Base-by-base conservation (phyloP, 2,797 vertebrate genomes). In the Bovichtus variegatus region DNA sequence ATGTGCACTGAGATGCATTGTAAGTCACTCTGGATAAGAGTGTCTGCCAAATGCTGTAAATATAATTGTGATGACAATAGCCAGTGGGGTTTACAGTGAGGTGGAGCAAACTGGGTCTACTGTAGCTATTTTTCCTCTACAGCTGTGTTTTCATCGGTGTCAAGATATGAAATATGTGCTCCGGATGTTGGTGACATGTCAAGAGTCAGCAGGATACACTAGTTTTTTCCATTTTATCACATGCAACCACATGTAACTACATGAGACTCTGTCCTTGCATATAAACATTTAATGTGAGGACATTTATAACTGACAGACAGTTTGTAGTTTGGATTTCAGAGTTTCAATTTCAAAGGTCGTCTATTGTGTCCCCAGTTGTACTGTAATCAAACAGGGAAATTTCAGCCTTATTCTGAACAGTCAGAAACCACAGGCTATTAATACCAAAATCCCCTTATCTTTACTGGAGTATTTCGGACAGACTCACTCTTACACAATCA, bases 51-150 rank as follows among this genome's bases (percentile, higher is more conserved):
- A 43, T 63, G 47, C 25, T 61, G 55, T 74, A 70, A 64, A 49
- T 74, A 31, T 71, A 74, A 64, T 68, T 76, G 76, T 72, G 51
- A 59, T 68, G 73, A 75, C 66, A 65, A 41, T 63, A 43, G 72
- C 54, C 77, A 63, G 31, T 58, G 61, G 78, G 72, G 72, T 74
- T 77, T 60, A 69, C 44, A 67, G 66, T 18, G 38, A 57, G 65
- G 36, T 7, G n/a, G 57, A 46, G 50, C 38, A 49, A 75, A 70
- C 44, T 21, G 67, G 27, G 60, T 38, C 41, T 12, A 34, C 31
- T 34, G 31, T 34, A 11, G 44, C 62, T 54, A 1, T 68, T 74
- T n/a, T 58, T 44, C 49, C 63, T 70, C 73, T 29, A 3, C 67
- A 67, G 64, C 36, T 65, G 67, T 66, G 67, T 80, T 78, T 57